Base-by-base conservation (phyloP, 2,888 invertebrate species). In the Lepidochitona cinerea region DNA sequence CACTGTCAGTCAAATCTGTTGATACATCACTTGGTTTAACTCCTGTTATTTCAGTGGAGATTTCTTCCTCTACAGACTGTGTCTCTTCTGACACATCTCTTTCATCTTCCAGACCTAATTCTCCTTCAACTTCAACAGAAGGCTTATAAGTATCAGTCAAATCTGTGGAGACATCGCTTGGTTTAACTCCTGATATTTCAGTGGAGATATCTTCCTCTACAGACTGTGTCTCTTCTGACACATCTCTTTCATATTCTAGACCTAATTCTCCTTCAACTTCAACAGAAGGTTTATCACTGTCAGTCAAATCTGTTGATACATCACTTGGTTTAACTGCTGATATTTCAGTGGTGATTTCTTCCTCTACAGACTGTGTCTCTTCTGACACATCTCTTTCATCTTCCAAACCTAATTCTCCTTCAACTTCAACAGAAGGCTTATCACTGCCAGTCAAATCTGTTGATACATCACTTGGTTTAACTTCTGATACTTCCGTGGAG, bases 131-230 rank as follows among this genome's bases (percentile, higher is more conserved):
- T 35, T 41, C 41, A 41, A 18, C 9, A 9, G 41, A 41, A 12
- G 18, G 18, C 18, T 41, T 18, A 18, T 76, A 73, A n/a, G 73
- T 77, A 37, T 77, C 79, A 36, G 70, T 54, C 35, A 71, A 68
- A 54, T 54, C 66, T 73, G 14, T 23, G 52, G 9, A 36, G 49
- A 67, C 69, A 26, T 75, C 75, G 52, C 66, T 69, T 23, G 54
- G 67, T 52, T 73, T 70, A 9, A 59, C 68, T 37, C 71, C 72
- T 41, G 41, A 9, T 41, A 12, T 18, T 41, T 41, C 41, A 9
- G 18, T 41, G 9, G 41, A 18, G 9, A 18, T 52, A 49, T 49
- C 68, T 33, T 68, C 68, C 33, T 68, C 49, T 32, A 32, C 18
- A n/a, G 36, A 5, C 32, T 66, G 35, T 37, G 35, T 18, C 18